A percentile compares a stretch with the other conserved stretches of the same genome.
These are phyloP conservation scores for Chondrosia reniformis DNA, from an alignment of 37 sponge, comb jelly and placozoan species.

Conservation along the genomic window DNA sequence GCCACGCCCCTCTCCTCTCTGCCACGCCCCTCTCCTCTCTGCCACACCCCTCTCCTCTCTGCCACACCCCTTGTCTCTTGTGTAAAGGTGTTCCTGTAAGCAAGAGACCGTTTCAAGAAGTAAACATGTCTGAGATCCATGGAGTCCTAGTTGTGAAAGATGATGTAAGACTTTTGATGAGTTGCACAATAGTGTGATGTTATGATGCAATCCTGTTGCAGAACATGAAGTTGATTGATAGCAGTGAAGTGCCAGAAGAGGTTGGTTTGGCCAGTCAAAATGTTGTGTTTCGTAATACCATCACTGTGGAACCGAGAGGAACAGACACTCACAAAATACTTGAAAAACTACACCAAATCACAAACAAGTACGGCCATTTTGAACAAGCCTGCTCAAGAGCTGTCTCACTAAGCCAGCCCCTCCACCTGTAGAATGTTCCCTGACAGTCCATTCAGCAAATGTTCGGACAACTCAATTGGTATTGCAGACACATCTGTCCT, in stretches of 20 bases:
- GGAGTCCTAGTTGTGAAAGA: constrained; percentile 59
- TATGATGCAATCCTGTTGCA: background rate
- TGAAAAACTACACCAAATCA: constrained; percentile 12
- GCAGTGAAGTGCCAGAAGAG: constrained; percentile 44
- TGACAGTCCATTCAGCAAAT: background rate
- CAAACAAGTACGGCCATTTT: constrained; percentile 33
- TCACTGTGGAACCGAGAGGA: constrained; percentile 37
- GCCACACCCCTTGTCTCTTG: too few relatives aligned
- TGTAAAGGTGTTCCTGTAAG: constrained; percentile 30
- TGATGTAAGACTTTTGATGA: constrained; percentile 22
- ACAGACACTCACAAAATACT: constrained; percentile 16
- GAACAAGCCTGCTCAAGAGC: constrained; percentile 17
- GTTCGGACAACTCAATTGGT: background rate
- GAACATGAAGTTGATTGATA: constrained; percentile 41
- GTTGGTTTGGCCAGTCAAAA: constrained; percentile 45
- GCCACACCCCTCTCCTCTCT: too few relatives aligned
- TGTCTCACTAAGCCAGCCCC: constrained; percentile 17
- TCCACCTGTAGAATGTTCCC: constrained; percentile 17
- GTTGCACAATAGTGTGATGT: background rate
- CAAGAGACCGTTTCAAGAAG: constrained; percentile 36
- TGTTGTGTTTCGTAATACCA: constrained; percentile 31
- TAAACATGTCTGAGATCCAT: constrained; percentile 24
- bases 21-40: too few relatives aligned
- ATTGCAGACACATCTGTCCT: background rate
- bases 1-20: too few relatives aligned